Conservation (phyloP, 2,888 invertebrate species). For the Dryococelus australis region DNA sequence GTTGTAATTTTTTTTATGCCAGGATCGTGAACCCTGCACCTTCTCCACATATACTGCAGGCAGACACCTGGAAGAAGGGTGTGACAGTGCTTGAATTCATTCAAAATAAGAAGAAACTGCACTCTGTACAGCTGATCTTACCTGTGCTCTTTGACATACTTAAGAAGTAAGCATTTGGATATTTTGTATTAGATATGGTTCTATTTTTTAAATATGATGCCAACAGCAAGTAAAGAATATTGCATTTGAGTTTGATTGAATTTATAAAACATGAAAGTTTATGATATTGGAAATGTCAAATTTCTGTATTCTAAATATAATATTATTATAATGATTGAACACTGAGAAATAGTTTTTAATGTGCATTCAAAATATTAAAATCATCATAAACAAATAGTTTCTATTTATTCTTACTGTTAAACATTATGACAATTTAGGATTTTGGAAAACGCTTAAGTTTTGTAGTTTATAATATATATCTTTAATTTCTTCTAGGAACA, state of each 20-base stretch:
- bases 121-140: conserved; percentile 71
- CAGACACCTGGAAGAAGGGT: conserved; percentile 78
- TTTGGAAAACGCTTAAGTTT: no score
- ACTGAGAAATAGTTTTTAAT: no score
- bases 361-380: no score
- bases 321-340: no score
- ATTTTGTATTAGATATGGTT: background rate
- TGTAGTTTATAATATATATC: no score
- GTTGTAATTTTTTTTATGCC: background rate
- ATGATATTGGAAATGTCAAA: no score
- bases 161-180: conserved; percentile 60
- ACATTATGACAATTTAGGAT: no score
- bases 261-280: background rate
- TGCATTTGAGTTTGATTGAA: background rate
- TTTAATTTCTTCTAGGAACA: no score
- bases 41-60: conserved; percentile 69
- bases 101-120: conserved; percentile 84
- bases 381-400: no score
- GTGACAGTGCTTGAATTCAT: conserved; percentile 82
- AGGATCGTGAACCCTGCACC: conserved; percentile 51
- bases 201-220: background rate
- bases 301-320: no score
- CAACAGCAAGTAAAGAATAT: background rate
- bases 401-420: no score
- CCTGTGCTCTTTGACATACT: conserved; percentile 79